Evolutionary conservation across 2,888 invertebrate species (phyloP), one percentile per base, ranked within the genome.

Genomic region (Thelaira solivaga): DNA sequence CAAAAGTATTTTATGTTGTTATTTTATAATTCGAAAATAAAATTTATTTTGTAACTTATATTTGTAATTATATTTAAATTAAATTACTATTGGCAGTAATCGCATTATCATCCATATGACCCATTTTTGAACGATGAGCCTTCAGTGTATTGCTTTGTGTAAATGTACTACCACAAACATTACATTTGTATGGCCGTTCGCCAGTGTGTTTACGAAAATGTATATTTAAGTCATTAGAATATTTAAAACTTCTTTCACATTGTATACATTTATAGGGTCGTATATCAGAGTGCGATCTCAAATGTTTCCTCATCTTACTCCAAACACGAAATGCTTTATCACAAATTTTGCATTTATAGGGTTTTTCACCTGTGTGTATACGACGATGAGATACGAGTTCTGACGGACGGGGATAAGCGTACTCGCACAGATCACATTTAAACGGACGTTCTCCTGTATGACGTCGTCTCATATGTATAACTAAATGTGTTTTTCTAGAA

Each of bases 221-320:
- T 41, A 78, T 78, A 49, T 78, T 78, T 8, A 78, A 78, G 36
- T 78, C 78, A 47, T 78, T 74, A 6, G 78, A 78, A 55, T 78
- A 78, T 71, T 78, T 78, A 65, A 74, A 78, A 36, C 74, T 78
- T 11, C 74, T 43, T 49, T 78, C 78, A 49, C 78, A 78, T 36
- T 78, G 64, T 4, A 36, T 65, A 41, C 78, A 78, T 34, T 74
- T 74, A 34, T 78, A 78, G 24, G 78, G 78, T n/a, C 78, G 16
- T 7, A 74, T 65, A 29, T 78, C 69, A 10, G 74, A 69, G 24
- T 78, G 78, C 3, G 78, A 74, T 10, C 78, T 74, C 78, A 78
- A 74, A 11, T 78, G 78, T 13, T 57, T 61, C 20, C 51, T 64
- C 45, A 78, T 59, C 31, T 78, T 74, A 69, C 62, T 71, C 51